These are phyloP conservation scores for Diarsia rubi DNA, from an alignment of 2,888 invertebrate species.

Conservation along the genomic window DNA sequence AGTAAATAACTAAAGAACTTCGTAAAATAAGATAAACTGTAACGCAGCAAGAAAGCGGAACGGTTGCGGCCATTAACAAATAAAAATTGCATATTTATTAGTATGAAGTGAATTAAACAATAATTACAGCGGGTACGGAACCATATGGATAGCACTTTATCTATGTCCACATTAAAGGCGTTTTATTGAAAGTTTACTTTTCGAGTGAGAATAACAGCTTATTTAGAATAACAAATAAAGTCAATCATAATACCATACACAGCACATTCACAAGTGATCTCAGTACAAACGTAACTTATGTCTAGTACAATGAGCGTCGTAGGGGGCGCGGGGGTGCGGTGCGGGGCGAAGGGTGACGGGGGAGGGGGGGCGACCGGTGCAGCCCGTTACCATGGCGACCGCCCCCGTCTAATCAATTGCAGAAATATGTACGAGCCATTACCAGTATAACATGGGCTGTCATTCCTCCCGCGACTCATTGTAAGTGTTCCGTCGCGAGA, in stretches of 20 bases:
- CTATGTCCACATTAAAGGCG: not conserved
- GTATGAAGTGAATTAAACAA: constrained; percentile 12
- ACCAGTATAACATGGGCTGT: constrained; percentile 73
- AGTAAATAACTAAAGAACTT: constrained; percentile 29
- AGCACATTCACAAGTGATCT: constrained; percentile 39
- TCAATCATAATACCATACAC: constrained; percentile 17
- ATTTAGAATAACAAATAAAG: not conserved
- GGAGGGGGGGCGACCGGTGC: constrained; percentile 63
- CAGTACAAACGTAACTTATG: constrained; percentile 55
- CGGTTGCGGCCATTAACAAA: constrained; percentile 29
- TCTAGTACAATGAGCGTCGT: constrained; percentile 75
- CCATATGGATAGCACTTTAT: constrained; percentile 9
- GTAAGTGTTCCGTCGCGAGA: constrained; percentile 49
- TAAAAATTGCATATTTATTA: constrained; percentile 19
- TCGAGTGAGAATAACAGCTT: not conserved
- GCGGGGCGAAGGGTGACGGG: constrained; percentile 40
- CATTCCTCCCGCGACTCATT: constrained; percentile 64
- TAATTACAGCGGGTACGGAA: not conserved
- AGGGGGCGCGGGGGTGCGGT: constrained; percentile 37
- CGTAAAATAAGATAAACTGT: constrained; percentile 12
- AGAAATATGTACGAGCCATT: constrained; percentile 90
- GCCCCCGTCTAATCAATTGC: constrained; percentile 91
- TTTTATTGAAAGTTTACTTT: constrained; percentile 19
- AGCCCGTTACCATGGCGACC: constrained; percentile 87
- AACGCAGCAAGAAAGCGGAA: constrained; percentile 45